A percentile compares a stretch with the other conserved stretches of the same genome.
Evolutionary conservation across 2,113 vertebrate species (phyloP).

Genomic region (Psittacara wagleri): DNA sequence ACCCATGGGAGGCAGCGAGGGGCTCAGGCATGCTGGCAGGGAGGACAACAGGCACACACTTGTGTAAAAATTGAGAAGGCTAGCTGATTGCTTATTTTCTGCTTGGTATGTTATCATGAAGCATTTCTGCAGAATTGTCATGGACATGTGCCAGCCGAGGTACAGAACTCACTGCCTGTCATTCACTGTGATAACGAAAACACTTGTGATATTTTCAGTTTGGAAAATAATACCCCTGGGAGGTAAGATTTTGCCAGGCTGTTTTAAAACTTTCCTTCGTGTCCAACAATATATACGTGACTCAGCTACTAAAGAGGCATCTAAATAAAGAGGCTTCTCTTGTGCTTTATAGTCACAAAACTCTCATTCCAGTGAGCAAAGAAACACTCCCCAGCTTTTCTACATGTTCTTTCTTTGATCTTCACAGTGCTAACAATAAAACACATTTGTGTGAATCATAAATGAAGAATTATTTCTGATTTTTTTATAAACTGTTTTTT

Average conservation of each 20-base stretch:
- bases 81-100: not conserved
- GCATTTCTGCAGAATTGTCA: not conserved
- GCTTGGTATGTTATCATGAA: not conserved
- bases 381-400: slow-evolving; percentile 52
- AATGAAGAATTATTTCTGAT: not conserved
- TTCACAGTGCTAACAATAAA: slow-evolving; percentile 14
- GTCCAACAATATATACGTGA: slow-evolving; percentile 53
- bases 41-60: not conserved
- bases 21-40: not conserved
- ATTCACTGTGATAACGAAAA: not conserved
- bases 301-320: slow-evolving; percentile 64
- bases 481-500: not conserved
- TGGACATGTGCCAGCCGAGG: not conserved
- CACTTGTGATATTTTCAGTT: not conserved
- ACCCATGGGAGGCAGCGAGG: not conserved
- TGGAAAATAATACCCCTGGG: not conserved
- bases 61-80: not conserved
- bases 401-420: slow-evolving; percentile 54
- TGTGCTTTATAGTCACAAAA: slow-evolving; percentile 54
- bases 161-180: not conserved
- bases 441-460: slow-evolving; percentile 12
- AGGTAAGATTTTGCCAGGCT: slow-evolving; percentile 11
- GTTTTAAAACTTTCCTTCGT: slow-evolving; percentile 53
- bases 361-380: slow-evolving; percentile 39
- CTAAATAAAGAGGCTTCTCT: slow-evolving; percentile 64